Conservation (phyloP, 2,888 invertebrate genomes). For the Dexiosoma caninum region DNA sequence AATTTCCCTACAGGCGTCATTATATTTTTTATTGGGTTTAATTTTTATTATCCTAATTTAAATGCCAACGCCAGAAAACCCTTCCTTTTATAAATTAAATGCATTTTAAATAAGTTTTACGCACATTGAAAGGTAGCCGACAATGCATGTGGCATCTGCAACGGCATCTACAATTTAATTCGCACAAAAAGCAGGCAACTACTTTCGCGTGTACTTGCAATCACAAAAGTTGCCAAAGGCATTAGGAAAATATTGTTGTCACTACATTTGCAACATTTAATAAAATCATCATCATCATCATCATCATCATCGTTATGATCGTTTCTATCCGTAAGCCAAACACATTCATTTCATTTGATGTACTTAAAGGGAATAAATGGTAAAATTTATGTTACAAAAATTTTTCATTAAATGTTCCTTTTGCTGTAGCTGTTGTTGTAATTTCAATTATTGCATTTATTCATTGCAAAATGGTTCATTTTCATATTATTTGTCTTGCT, state of each 20-base stretch:
- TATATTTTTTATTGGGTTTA: too few relatives aligned
- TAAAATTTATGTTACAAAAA: constrained; percentile 53
- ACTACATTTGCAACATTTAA: constrained; percentile 43
- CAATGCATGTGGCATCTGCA: neutral
- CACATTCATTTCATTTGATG: constrained; percentile 10
- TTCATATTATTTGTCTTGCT: neutral
- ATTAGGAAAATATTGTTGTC: constrained; percentile 41
- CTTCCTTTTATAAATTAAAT: neutral
- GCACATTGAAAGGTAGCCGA: constrained; percentile 9
- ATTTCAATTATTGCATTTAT: constrained; percentile 23
- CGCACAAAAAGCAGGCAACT: neutral
- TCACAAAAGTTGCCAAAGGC: constrained; percentile 16
- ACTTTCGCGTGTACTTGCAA: neutral
- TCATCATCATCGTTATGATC: neutral
- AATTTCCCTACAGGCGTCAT: too few relatives aligned
- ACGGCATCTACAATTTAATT: neutral
- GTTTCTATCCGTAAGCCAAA: constrained; percentile 37
- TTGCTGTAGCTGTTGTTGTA: neutral
- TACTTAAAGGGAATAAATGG: neutral
- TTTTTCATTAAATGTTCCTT: neutral
- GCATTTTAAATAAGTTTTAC: constrained; percentile 25
- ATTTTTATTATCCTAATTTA: too few relatives aligned
- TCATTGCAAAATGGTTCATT: constrained; percentile 16
- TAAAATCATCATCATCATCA: constrained; percentile 33
- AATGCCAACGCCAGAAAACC: neutral